Conservation (phyloP, 92 coral and sea anemone genomes). For the Isaurus tuberculatus region DNA sequence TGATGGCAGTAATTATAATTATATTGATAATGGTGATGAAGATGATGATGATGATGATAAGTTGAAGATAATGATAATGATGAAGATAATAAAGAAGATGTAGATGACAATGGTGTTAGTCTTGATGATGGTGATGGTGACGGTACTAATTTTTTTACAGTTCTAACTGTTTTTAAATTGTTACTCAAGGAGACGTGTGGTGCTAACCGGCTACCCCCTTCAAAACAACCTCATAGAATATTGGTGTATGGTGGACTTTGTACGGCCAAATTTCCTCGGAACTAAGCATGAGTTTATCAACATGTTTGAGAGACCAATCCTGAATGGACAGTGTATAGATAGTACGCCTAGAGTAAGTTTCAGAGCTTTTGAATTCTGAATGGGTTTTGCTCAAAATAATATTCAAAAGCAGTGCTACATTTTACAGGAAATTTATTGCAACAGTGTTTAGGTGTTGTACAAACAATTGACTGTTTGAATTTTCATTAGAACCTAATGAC, state of each 20-base stretch:
- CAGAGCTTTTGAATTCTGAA: no score
- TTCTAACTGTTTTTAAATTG: not conserved
- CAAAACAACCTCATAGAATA: conserved; percentile 96
- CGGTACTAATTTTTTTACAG: not conserved
- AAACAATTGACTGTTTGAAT: no score
- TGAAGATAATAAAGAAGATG: no score
- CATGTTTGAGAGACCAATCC: conserved; percentile 98
- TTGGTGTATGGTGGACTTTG: conserved; percentile 99
- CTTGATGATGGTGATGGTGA: no score
- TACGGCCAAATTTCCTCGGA: conserved; percentile 95
- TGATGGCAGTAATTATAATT: no score
- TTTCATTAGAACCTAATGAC: no score
- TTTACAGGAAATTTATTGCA: no score
- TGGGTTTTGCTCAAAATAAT: not conserved
- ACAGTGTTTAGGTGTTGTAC: no score
- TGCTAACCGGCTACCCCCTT: conserved; percentile 93
- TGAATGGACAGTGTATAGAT: conserved; percentile 96
- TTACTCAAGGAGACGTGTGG: conserved; percentile 86
- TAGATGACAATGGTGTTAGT: no score
- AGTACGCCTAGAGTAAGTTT: conserved; percentile 91
- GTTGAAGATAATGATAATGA: no score
- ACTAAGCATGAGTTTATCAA: conserved; percentile 92
- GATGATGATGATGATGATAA: no score
- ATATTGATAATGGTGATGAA: no score
- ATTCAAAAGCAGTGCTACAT: not conserved